Evolutionary conservation across 2,797 vertebrate species (phyloP), one percentile per base, ranked within the genome.

Genomic region (Helarctos malayanus): DNA sequence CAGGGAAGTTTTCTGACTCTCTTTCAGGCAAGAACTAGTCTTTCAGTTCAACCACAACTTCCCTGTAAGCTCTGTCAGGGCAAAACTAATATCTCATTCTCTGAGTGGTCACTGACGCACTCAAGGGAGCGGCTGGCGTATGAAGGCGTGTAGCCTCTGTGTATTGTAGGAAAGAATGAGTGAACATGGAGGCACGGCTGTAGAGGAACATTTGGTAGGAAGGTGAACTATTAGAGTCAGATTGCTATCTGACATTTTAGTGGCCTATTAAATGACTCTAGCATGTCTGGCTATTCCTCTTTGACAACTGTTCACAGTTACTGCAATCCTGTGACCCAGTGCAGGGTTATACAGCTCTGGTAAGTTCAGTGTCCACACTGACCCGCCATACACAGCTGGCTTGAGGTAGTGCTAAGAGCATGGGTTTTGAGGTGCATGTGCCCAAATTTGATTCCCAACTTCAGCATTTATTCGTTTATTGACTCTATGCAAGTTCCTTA

Each of bases 301-400:
- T 13, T 32, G 73, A 25, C 56, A 41, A 7, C 7, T 38, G 32
- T 45, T 56, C 16, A 13, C 12, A 25, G 27, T 10, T 27, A 19
- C 27, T 78, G 32, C n/a, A 0, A 91, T 35, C 7, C 21, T 29
- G 2, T 13, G 25, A 27, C 19, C 14, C 52, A 16, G 38, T 5
- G 19, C 29, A 16, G 73, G 9, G 9, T 19, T 27, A 1, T 8
- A 13, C 2, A 9, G 11, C 29, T 57, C 45, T 4, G n/a, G 25
- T 41, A 2, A 1, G 2, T 3, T 61, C 19, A 4, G 32, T 5
- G 61, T 29, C 6, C 13, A 27, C 63, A 14, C 29, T 32, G 23
- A 54, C 25, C 47, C 0, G 3, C 8, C 2, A 0, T 1, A 0
- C 2, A 41, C 29, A 25, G 47, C 11, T 0, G 5, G 18, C 35